These are phyloP conservation scores for Xanthia icteritia DNA, from an alignment of 2,888 invertebrate genomes.

Conservation along the genomic window DNA sequence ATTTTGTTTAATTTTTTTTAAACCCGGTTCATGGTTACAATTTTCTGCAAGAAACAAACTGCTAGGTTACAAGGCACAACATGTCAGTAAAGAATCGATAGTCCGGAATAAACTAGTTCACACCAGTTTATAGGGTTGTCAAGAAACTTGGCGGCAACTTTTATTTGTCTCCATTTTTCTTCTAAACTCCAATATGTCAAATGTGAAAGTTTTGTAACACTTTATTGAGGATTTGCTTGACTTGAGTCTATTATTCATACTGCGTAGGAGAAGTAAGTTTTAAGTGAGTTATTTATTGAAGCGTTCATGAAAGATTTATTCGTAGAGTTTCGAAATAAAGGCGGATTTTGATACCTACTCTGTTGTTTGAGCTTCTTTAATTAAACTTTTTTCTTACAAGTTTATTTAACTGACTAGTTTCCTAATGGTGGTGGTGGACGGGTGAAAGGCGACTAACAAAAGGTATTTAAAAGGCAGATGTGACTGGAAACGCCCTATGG, in stretches of 20 bases:
- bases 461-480: neutral
- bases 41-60: conserved; percentile 30
- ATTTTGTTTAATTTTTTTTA: too few species aligned
- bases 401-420: neutral
- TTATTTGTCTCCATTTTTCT: conserved; percentile 62
- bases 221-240: conserved; percentile 55
- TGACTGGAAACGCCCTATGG: neutral
- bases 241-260: conserved; percentile 54
- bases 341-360: neutral
- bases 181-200: conserved; percentile 67
- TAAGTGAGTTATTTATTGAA: conserved; percentile 35
- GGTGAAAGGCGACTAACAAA: neutral
- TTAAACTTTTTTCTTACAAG: neutral
- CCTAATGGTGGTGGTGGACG: neutral
- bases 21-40: neutral
- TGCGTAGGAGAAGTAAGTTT: conserved; percentile 27
- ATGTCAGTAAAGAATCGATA: conserved; percentile 52
- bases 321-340: neutral
- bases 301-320: conserved; percentile 8
- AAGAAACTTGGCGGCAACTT: conserved; percentile 52
- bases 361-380: neutral
- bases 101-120: conserved; percentile 64
- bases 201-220: conserved; percentile 60
- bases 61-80: conserved; percentile 34
- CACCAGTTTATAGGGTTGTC: conserved; percentile 61